These are phyloP conservation scores for Neolamprologus toae DNA, from an alignment of 2,113 vertebrate genomes.

Conservation along the genomic window DNA sequence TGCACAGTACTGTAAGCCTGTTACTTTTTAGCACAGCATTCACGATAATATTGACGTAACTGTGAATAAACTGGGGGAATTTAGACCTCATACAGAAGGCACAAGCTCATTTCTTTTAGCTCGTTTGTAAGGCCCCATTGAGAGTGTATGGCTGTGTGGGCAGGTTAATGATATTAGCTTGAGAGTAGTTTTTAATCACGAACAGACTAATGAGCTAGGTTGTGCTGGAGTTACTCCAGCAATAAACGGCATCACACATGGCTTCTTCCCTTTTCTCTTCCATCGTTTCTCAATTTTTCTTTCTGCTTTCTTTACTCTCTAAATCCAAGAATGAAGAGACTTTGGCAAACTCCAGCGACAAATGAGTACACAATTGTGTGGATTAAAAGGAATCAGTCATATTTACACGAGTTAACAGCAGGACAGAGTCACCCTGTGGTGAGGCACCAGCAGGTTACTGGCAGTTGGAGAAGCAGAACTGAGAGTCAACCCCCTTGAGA, in stretches of 20 bases:
- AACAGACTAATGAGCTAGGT: slow-evolving; percentile 48
- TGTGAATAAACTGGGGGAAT: background rate
- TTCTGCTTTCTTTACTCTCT: background rate
- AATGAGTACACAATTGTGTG: background rate
- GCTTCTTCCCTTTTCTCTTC: background rate
- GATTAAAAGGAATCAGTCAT: slow-evolving; percentile 41
- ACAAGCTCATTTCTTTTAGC: slow-evolving; percentile 13
- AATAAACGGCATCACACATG: slow-evolving; percentile 5
- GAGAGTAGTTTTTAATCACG: slow-evolving; percentile 57
- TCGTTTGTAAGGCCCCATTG: slow-evolving; percentile 38
- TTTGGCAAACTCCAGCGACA: background rate
- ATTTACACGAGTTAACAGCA: slow-evolving; percentile 33
- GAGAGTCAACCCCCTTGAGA: background rate
- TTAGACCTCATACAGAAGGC: background rate
- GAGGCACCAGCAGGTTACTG: slow-evolving; percentile 1
- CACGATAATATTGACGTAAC: background rate
- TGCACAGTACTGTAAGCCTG: background rate
- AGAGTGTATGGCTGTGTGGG: slow-evolving; percentile 45
- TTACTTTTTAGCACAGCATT: background rate
- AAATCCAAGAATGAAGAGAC: background rate
- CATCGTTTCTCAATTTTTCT: background rate
- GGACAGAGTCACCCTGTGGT: slow-evolving; percentile 16
- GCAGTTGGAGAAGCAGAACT: background rate
- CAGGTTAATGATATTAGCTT: slow-evolving; percentile 56
- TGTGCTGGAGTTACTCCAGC: slow-evolving; percentile 28